Conservation (phyloP, 2,797 vertebrate species). For the Acropternis orthonyx region DNA sequence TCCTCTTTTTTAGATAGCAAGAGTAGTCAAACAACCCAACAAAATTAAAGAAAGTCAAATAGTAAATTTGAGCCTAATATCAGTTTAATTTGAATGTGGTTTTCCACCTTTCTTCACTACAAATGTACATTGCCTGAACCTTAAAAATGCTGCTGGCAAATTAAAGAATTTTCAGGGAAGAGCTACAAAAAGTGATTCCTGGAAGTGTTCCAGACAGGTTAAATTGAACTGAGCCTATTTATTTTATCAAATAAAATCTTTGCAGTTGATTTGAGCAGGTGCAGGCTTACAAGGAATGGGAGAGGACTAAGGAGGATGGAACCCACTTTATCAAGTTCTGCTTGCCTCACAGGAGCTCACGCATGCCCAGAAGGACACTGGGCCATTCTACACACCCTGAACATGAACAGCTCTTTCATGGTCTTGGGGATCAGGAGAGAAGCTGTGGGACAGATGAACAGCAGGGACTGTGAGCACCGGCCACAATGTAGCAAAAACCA, state of each 20-base stretch:
- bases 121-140: neutral
- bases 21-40: neutral
- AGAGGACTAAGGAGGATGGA: neutral
- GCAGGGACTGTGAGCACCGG: neutral
- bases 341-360: rapidly evolving
- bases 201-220: neutral
- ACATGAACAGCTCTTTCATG: neutral
- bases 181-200: neutral
- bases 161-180: neutral
- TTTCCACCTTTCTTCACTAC: neutral
- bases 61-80: neutral
- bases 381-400: no score
- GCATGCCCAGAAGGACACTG: neutral
- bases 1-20: neutral
- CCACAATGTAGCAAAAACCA: neutral
- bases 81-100: neutral
- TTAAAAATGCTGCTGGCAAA: neutral
- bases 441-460: neutral
- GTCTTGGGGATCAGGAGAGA: neutral
- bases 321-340: neutral
- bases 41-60: neutral
- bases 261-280: neutral
- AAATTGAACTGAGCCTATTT: neutral
- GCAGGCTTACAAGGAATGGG: neutral
- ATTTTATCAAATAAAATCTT: neutral